A percentile compares a stretch with the other conserved stretches of the same genome.
phyloP scores from a whole-genome alignment of 2,113 vertebrate genomes.

The Forbesichthys papilliferus region DNA sequence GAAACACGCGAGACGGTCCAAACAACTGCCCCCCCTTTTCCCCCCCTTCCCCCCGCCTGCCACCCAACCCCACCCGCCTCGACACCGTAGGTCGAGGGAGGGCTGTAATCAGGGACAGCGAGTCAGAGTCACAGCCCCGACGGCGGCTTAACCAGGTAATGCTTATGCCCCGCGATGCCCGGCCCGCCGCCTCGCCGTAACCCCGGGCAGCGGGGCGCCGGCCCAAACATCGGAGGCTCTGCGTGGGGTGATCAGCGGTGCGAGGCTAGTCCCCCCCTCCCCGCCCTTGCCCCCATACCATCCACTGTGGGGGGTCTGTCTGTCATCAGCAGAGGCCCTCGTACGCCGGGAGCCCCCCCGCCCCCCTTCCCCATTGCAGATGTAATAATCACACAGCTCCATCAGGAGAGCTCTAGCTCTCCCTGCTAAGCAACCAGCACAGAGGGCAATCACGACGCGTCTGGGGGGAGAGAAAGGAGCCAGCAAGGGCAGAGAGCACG shows the following conservation, averaged over 20 bases:
- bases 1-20: constrained; percentile 7
- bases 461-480: constrained; percentile 19
- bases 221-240: constrained; percentile 9
- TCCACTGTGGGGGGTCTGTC: constrained; percentile 18
- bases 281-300: too few relatives aligned
- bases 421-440: constrained; percentile 49
- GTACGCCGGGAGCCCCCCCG: not conserved
- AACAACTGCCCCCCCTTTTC: constrained; percentile 42
- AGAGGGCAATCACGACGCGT: constrained; percentile 65
- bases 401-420: constrained; percentile 10
- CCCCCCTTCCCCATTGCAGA: constrained; percentile 25
- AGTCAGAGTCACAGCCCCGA: constrained; percentile 37
- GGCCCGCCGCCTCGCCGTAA: not conserved
- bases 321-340: constrained; percentile 48
- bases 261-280: constrained; percentile 1
- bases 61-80: too few relatives aligned
- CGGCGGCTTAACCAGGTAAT: constrained; percentile 48
- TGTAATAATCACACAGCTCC: constrained; percentile 54
- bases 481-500: constrained; percentile 16
- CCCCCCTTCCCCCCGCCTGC: constrained; percentile 4
- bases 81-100: too few relatives aligned
- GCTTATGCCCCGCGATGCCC: constrained; percentile 39
- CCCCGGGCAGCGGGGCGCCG: constrained; percentile 26
- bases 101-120: constrained; percentile 53
- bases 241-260: constrained; percentile 55